phyloP scores from a whole-genome alignment of 1,140 invertebrate species.

The Limonius californicus region DNA sequence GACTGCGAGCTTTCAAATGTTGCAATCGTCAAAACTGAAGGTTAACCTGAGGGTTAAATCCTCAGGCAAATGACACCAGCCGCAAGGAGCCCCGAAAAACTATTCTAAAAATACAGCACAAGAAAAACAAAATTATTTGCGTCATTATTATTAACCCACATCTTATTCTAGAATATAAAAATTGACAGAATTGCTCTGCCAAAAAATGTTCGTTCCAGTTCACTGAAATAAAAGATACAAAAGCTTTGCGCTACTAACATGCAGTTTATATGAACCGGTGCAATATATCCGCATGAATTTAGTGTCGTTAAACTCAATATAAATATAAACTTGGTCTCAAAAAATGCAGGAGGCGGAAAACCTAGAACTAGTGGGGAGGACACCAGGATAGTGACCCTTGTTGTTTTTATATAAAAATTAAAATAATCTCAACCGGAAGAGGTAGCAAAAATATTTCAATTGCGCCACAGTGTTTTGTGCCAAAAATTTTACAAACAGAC shows the following conservation, averaged over 20 bases:
- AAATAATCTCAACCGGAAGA: background rate
- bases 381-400: background rate
- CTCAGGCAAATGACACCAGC: background rate
- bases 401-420: background rate
- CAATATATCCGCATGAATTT: no score
- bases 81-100: background rate
- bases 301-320: no score
- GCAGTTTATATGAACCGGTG: no score
- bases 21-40: background rate
- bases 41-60: background rate
- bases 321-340: no score
- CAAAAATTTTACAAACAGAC: no score
- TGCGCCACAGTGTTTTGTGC: no score
- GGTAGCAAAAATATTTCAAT: no score
- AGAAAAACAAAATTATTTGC: background rate
- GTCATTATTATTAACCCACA: conserved; percentile 3
- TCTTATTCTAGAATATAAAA: background rate
- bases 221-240: no score
- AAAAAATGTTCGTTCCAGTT: no score
- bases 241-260: no score
- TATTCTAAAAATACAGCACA: background rate
- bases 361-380: no score
- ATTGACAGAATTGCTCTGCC: background rate
- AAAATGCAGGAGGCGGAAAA: no score
- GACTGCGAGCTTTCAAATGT: background rate